Evolutionary conservation across 1,140 invertebrate species (phyloP), one percentile per base, ranked within the genome.

Genomic region (Drosophila repleta): DNA sequence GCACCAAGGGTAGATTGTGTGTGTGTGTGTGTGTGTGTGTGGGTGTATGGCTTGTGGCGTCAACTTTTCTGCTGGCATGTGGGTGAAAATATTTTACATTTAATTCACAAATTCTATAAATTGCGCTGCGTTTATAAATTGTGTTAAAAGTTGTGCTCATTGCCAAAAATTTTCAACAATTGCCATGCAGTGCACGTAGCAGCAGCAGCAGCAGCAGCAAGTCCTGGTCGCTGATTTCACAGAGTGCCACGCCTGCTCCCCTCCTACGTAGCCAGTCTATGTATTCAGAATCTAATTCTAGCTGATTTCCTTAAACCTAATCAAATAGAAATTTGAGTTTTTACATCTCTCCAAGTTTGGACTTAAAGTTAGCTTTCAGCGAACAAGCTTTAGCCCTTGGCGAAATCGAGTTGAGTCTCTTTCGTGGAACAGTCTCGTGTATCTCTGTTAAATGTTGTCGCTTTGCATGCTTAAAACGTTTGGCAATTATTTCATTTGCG

Each of bases 31-130:
- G 53, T 11, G 7, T 20, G 8, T 15, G 24, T 15, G 57, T n/a
- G n/a, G 32, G 7, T 8, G 13, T 43, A 32, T 13, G 26, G 53
- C 35, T 24, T 62, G 58, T 43, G 39, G 26, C 11, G 48, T 53
- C 63, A 81, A 81, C 79, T 81, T 82, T 81, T 77, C 20, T 67
- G 77, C 72, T 63, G 62, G 72, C 76, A 41, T 18, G 66, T 51
- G 39, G 35, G 52, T 6, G 17, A 43, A 29, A 43, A 70, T 55
- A 78, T 74, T 82, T 78, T 57, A 66, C 62, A 74, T 69, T 79
- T 83, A 83, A 83, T 83, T 83, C 80, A 81, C 80, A 85, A 83
- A 77, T 85, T 85, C 82, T 85, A 87, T 87, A 87, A 85, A 85
- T 85, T 85, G 66, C 76, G 69, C 63, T 76, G 80, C 80, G 66